Evolutionary conservation across 2,113 vertebrate genomes (phyloP), one percentile per base, ranked within the genome.

Genomic region (Oreochromis niloticus): DNA sequence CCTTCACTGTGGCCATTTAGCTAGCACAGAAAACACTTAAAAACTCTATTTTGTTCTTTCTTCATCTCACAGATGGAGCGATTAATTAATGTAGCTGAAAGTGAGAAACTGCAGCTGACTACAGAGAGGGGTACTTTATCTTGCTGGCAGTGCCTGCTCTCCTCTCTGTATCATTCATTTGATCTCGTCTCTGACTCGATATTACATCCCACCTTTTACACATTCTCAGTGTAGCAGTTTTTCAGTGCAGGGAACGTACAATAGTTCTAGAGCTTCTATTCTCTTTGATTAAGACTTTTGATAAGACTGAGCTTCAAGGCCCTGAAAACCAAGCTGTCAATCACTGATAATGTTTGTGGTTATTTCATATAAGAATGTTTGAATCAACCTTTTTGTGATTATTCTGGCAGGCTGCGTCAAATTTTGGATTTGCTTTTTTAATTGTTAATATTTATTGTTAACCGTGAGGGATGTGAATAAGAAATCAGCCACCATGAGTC

Each of bases 121-220:
- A 81, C 80, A 63, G 81, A 63, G 34, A 85, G 63, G n/a, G 85
- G 79, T 68, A 16, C n/a, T 92, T 91, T 85, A 89, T 94, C 90
- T 93, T 85, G 61, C 63, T 86, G 87, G 54, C 83, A 85, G 88
- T 22, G 41, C 55, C 54, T 73, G 66, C 79, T 83, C 75, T 81
- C 57, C 56, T 63, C 83, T 85, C 71, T 11, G 46, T 78, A 90
- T 91, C 90, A 32, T 83, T 61, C 83, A 73, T 89, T 87, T 82
- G 84, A 91, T 93, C 91, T 88, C 57, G 84, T 92, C 86, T 89
- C 59, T 82, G 81, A 80, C 79, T 86, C 32, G 52, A 87, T 87
- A 86, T 90, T 89, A 68, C 84, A 87, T 43, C 17, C 66, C 6
- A 82, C 56, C 86, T 75, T 63, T 7, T 43, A 50, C 83, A 82